These are phyloP conservation scores for Drosophila demipolita DNA, from an alignment of 2,888 invertebrate genomes.

Conservation along the genomic window DNA sequence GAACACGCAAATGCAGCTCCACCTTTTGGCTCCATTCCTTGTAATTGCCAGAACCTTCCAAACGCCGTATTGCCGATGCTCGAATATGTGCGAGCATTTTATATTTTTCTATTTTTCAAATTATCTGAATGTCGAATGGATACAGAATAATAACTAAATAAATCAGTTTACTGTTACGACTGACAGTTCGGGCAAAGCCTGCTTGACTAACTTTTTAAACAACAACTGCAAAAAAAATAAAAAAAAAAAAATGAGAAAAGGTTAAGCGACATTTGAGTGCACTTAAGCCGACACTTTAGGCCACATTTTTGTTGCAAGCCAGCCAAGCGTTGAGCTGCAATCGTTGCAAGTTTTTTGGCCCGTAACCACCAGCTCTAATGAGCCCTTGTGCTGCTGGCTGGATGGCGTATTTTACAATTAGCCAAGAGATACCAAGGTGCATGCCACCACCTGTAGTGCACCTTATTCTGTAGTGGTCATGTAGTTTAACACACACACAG, in stretches of 20 bases:
- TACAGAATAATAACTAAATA: not conserved
- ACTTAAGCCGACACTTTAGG: conserved; percentile 42
- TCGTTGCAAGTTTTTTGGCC: conserved; percentile 65
- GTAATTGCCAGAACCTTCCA: conserved; percentile 32
- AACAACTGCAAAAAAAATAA: not conserved
- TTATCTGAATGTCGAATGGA: not conserved
- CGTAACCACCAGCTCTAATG: conserved; percentile 72
- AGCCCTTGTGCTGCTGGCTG: conserved; percentile 43
- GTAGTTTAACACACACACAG: conserved; percentile 14
- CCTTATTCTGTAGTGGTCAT: conserved; percentile 15
- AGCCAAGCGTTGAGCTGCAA: conserved; percentile 51
- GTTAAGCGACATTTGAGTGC: conserved; percentile 49
- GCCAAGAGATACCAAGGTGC: conserved; percentile 71
- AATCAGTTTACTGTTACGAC: not conserved
- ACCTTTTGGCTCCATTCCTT: conserved; percentile 46
- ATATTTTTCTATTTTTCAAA: not conserved
- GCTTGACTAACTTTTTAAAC: conserved; percentile 3
- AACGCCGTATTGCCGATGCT: conserved; percentile 8
- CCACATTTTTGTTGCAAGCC: conserved; percentile 21
- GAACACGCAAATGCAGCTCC: conserved; percentile 33
- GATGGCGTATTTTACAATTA: conserved; percentile 72
- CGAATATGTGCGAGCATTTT: conserved; percentile 34
- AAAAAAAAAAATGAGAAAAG: conserved; percentile 5
- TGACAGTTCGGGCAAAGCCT: conserved; percentile 21
- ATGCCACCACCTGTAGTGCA: conserved; percentile 65